A percentile compares a stretch with the other conserved stretches of the same genome.
phyloP scores from a whole-genome alignment of 1,140 invertebrate genomes.

The Radopholus similis region DNA sequence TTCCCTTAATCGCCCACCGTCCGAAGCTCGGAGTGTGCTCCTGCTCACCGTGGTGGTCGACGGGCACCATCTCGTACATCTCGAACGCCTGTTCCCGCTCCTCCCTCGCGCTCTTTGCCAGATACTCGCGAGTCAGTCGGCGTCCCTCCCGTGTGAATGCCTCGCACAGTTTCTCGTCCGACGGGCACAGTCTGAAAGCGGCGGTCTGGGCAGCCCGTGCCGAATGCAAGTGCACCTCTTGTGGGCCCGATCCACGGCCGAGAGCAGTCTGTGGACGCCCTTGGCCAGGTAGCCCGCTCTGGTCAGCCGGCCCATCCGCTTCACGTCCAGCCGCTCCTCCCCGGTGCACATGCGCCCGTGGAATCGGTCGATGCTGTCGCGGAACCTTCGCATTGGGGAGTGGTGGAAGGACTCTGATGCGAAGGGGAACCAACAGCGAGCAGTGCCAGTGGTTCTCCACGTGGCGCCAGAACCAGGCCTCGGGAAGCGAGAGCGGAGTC shows the following conservation, averaged over 20 bases:
- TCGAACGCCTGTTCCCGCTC: constrained; percentile 50
- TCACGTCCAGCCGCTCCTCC: constrained; percentile 50
- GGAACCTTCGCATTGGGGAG: not conserved
- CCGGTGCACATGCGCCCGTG: constrained; percentile 54
- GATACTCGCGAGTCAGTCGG: constrained; percentile 31
- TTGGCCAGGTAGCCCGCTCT: constrained; percentile 48
- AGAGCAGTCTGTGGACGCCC: constrained; percentile 45
- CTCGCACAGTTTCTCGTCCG: constrained; percentile 33
- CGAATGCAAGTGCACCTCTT: constrained; percentile 22
- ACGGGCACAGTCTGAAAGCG: constrained; percentile 19
- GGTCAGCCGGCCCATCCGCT: constrained; percentile 45
- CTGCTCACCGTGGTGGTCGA: constrained; percentile 40
- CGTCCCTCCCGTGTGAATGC: constrained; percentile 52
- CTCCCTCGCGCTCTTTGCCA: constrained; percentile 26
- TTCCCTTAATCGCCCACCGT: constrained; percentile 38
- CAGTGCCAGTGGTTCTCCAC: constrained; percentile 53
- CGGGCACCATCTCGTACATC: constrained; percentile 42
- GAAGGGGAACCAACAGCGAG: constrained; percentile 25
- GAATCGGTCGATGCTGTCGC: constrained; percentile 20
- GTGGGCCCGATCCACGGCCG: constrained; percentile 25
- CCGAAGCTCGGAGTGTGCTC: too few species aligned
- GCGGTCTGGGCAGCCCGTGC: constrained; percentile 32
- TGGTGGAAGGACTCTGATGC: not conserved
- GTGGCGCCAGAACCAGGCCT: constrained; percentile 53
- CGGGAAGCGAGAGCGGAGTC: constrained; percentile 51